Evolutionary conservation across 2,113 vertebrate species (phyloP).

Genomic region (Cyprinus carpio): DNA sequence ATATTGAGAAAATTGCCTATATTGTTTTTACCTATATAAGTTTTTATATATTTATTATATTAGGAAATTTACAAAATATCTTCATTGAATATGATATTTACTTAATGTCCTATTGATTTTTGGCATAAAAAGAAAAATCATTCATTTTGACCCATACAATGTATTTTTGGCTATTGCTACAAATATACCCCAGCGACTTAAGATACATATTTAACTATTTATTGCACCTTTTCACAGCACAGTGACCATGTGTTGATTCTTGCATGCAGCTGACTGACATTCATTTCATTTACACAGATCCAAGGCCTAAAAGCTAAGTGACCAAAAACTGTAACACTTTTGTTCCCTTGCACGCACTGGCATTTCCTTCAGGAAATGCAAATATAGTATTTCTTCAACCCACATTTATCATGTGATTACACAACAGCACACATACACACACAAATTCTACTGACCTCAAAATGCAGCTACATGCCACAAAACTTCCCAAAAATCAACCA

Average conservation of each 20-base stretch:
- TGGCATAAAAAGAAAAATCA: no score
- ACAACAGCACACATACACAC: background rate
- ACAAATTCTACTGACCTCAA: background rate
- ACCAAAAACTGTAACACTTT: background rate
- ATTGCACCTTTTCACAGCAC: background rate
- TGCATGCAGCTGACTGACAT: background rate
- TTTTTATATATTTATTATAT: no score
- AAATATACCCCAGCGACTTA: no score
- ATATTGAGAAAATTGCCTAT: no score
- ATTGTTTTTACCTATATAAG: no score
- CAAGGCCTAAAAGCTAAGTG: background rate
- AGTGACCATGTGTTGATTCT: background rate
- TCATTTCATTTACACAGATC: background rate
- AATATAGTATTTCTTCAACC: conserved; percentile 1
- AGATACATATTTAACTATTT: background rate
- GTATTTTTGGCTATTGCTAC: no score
- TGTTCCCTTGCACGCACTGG: background rate
- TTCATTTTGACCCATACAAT: no score
- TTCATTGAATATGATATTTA: no score
- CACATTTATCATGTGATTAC: background rate
- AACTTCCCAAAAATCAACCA: background rate
- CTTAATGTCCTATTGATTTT: no score
- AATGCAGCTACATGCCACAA: background rate
- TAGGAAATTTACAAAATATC: no score
- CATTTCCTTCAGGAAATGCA: background rate